Percentiles rank a stretch among this genome's conserved stretches.
Conservation (phyloP, 2,888 invertebrate genomes). For the Heteromyza rotundicornis region DNA sequence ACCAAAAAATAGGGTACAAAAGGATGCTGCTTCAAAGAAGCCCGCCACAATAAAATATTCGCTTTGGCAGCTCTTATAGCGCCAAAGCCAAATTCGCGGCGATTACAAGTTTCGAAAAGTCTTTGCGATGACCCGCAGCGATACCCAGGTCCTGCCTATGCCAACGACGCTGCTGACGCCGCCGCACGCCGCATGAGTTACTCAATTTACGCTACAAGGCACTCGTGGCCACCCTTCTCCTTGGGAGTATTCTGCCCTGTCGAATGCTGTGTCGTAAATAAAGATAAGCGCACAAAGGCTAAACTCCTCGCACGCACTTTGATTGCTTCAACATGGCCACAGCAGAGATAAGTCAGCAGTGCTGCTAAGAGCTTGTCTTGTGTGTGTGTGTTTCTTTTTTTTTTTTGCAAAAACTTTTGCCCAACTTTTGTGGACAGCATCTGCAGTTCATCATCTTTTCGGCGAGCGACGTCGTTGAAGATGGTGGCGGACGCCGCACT, state of each 20-base stretch:
- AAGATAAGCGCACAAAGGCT: slow-evolving; percentile 7
- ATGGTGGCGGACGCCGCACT: neutral
- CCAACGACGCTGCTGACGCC: too few species aligned
- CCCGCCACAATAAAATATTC: neutral
- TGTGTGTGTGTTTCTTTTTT: neutral
- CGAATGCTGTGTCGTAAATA: neutral
- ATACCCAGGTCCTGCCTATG: neutral
- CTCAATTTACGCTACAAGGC: too few species aligned
- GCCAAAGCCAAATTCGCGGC: neutral
- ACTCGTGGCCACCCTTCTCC: neutral
- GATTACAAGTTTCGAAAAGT: neutral
- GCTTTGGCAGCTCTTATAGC: neutral
- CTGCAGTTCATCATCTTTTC: neutral
- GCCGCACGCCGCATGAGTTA: too few species aligned
- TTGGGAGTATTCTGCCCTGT: neutral
- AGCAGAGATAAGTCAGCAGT: slow-evolving; percentile 8
- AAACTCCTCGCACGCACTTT: slow-evolving; percentile 9
- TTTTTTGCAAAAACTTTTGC: neutral
- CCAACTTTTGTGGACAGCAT: neutral
- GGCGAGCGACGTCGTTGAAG: neutral
- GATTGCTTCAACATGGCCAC: slow-evolving; percentile 1
- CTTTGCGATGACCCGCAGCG: slow-evolving; percentile 13
- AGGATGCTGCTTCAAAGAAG: neutral
- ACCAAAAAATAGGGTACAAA: neutral
- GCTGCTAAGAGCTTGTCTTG: too few species aligned